A percentile compares a stretch with the other conserved stretches of the same genome.
Conservation (phyloP, 2,888 invertebrate species). For the Furcula furcula region DNA sequence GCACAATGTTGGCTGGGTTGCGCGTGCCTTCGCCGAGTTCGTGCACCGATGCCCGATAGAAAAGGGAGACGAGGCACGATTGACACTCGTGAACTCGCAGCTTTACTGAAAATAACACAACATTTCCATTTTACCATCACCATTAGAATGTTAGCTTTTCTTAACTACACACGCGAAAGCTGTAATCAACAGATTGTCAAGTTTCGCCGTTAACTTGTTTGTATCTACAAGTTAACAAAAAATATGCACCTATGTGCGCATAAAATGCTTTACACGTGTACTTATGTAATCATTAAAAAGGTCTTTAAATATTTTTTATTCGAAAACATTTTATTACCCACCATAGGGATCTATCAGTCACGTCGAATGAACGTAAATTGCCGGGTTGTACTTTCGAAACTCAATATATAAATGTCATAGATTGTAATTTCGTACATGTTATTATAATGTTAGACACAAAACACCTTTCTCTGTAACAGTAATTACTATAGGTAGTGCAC, state of each 20-base stretch:
- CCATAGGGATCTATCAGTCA: conserved; percentile 53
- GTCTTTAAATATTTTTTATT: conserved; percentile 11
- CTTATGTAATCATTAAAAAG: neutral
- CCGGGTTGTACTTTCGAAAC: conserved; percentile 62
- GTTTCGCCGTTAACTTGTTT: neutral
- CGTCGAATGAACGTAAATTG: conserved; percentile 52
- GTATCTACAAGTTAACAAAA: neutral
- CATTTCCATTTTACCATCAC: conserved; percentile 21
- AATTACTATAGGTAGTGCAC: conserved; percentile 60
- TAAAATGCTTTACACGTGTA: neutral
- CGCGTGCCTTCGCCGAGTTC: conserved; percentile 45
- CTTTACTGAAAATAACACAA: conserved; percentile 49
- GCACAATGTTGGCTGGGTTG: conserved; percentile 22
- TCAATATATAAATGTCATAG: conserved; percentile 67
- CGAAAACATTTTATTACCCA: conserved; percentile 41
- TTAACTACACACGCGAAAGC: too few relatives aligned
- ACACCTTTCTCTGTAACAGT: conserved; percentile 62
- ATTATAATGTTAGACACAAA: conserved; percentile 59
- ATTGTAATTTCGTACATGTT: conserved; percentile 62
- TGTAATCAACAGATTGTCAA: neutral
- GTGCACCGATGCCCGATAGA: conserved; percentile 69
- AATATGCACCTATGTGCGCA: neutral
- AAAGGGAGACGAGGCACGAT: conserved; percentile 66
- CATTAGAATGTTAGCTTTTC: neutral
- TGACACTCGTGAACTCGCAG: conserved; percentile 56